These are phyloP conservation scores for Scartelaos histophorus DNA, from an alignment of 2,113 vertebrate genomes.

Conservation along the genomic window DNA sequence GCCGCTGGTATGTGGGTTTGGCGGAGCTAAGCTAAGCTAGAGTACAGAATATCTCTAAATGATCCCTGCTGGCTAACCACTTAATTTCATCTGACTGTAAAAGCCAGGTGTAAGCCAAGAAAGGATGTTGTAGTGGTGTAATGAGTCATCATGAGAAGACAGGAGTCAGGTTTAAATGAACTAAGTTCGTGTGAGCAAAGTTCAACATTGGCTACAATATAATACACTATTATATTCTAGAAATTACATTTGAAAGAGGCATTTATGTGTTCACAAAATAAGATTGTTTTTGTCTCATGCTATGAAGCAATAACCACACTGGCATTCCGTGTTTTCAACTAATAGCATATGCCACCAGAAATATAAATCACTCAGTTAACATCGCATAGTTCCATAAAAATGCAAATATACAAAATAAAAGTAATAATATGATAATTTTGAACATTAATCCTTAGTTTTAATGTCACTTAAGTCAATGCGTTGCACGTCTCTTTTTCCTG, in stretches of 20 bases:
- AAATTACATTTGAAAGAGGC: constrained; percentile 11
- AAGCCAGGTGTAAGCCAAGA: constrained; percentile 31
- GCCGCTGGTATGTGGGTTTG: constrained; percentile 57
- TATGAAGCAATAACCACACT: neutral
- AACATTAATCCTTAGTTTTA: constrained; percentile 4
- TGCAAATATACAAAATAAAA: neutral
- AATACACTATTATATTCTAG: constrained; percentile 1
- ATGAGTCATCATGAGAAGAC: constrained; percentile 44
- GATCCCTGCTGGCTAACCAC: constrained; percentile 35
- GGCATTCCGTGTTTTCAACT: neutral
- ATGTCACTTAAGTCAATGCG: constrained; percentile 47
- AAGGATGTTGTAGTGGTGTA: constrained; percentile 40
- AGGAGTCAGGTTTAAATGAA: constrained; percentile 27
- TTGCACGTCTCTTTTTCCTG: constrained; percentile 31
- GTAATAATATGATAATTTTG: neutral
- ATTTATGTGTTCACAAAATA: constrained; percentile 4
- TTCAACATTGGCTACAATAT: constrained; percentile 12
- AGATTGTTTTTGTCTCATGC: neutral
- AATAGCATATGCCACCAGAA: neutral
- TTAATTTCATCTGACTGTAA: constrained; percentile 45
- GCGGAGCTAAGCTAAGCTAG: constrained; percentile 15
- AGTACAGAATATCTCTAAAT: constrained; percentile 51
- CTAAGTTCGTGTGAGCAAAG: constrained; percentile 23
- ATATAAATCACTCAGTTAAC: neutral
- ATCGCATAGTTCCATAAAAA: neutral